phyloP scores from a whole-genome alignment of 1,140 invertebrate species.

The Drosophila nigromelanica region DNA sequence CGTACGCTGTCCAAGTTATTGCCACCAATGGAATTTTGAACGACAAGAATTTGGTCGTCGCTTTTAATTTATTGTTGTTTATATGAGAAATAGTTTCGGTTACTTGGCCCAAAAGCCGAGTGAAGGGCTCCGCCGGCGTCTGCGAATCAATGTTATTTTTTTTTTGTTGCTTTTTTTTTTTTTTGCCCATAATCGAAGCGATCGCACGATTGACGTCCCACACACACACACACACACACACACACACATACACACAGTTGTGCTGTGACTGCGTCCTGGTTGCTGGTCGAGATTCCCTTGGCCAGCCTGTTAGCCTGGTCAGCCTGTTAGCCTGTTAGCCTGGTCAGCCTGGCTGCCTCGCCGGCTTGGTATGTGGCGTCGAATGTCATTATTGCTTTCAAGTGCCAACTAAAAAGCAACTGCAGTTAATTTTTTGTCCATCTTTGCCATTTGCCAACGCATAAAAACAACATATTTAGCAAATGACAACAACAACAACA shows the following conservation, averaged over 20 bases:
- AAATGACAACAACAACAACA: conserved; percentile 78
- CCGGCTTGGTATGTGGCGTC: conserved; percentile 82
- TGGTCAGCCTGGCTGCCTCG: no score
- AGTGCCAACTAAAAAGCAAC: conserved; percentile 83
- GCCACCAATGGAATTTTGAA: conserved; percentile 83
- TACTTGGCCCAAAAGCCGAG: conserved; percentile 46
- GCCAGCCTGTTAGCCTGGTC: conserved; percentile 25
- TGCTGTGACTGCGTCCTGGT: conserved; percentile 12
- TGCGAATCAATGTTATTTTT: conserved; percentile 31
- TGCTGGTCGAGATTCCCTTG: conserved; percentile 15
- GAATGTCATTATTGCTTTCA: conserved; percentile 83
- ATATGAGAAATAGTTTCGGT: conserved; percentile 83
- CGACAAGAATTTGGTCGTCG: conserved; percentile 83
- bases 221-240: conserved; percentile 58
- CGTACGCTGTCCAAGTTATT: conserved; percentile 73
- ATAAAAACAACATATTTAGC: conserved; percentile 84
- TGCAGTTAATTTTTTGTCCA: conserved; percentile 81
- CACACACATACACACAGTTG: conserved; percentile 19
- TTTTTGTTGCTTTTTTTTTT: conserved; percentile 5
- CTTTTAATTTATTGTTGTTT: conserved; percentile 83
- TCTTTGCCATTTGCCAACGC: conserved; percentile 73
- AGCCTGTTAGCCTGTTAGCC: no score
- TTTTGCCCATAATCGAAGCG: conserved; percentile 73
- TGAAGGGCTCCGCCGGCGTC: conserved; percentile 53
- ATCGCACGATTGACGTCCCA: conserved; percentile 74